Percentiles rank a stretch among this genome's conserved stretches.
These are phyloP conservation scores for Leontocebus nigricollis DNA, from an alignment of 2,797 vertebrate genomes.

Conservation along the genomic window DNA sequence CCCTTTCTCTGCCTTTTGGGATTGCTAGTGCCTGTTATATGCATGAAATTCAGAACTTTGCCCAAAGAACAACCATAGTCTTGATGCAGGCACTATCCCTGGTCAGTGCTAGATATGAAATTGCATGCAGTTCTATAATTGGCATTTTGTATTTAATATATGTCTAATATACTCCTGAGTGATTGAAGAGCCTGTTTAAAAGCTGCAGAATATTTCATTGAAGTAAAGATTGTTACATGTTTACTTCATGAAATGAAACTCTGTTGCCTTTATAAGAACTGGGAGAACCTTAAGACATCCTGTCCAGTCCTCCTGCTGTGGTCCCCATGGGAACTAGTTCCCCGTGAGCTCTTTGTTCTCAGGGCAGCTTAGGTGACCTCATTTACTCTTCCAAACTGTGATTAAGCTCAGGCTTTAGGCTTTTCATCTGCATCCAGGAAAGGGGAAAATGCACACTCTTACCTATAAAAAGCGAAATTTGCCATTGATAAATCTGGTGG, in stretches of 20 bases:
- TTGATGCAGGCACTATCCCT: not conserved
- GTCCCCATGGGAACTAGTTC: not conserved
- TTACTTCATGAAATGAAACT: conserved; percentile 49
- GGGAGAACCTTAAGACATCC: not conserved
- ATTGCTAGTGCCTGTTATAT: not conserved
- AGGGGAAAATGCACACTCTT: not conserved
- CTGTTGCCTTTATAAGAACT: conserved; percentile 32
- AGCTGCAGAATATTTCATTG: not conserved
- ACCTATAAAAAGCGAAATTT: not conserved
- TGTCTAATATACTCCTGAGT: conserved; percentile 10
- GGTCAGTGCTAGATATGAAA: not conserved
- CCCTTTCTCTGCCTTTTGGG: not conserved
- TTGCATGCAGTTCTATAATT: not conserved
- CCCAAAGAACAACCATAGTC: not conserved
- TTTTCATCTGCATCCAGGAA: conserved; percentile 32
- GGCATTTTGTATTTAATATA: conserved; percentile 13
- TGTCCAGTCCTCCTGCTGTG: not conserved
- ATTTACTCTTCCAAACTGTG: not conserved
- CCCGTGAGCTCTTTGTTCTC: conserved; percentile 11
- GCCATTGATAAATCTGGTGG: not conserved
- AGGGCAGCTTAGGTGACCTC: not conserved
- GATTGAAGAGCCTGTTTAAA: not conserved
- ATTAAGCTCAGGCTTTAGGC: not conserved
- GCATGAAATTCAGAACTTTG: not conserved
- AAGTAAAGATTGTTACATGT: conserved; percentile 14